These are phyloP conservation scores for Protomyctophum bolini DNA, from an alignment of 2,113 vertebrate genomes.

Conservation along the genomic window DNA sequence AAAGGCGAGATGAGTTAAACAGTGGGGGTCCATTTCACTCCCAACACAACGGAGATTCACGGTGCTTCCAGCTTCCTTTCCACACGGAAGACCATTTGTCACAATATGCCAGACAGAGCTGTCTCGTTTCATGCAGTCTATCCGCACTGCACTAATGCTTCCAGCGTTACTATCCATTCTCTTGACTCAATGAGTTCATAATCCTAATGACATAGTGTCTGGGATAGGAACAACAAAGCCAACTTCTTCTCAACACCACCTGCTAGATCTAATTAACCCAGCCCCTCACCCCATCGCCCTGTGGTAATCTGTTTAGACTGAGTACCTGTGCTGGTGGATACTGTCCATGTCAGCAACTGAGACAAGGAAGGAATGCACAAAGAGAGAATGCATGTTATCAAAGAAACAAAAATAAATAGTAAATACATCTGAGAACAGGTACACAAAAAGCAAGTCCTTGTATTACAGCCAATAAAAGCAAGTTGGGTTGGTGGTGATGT, in stretches of 20 bases:
- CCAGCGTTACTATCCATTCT: not conserved
- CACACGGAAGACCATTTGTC: slow-evolving; percentile 5
- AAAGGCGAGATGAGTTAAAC: not conserved
- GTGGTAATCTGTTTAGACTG: not conserved
- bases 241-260: not conserved
- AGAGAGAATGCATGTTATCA: slow-evolving; percentile 7
- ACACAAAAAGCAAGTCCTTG: no score
- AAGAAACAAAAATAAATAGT: not conserved
- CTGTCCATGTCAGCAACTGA: slow-evolving; percentile 43
- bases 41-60: slow-evolving; percentile 14
- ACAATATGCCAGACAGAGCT: slow-evolving; percentile 25
- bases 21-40: slow-evolving; percentile 8
- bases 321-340: slow-evolving; percentile 50
- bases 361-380: slow-evolving; percentile 27
- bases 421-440: no score
- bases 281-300: not conserved
- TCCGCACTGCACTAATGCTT: slow-evolving; percentile 2
- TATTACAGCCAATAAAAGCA: no score
- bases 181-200: slow-evolving; percentile 16
- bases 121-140: slow-evolving; percentile 1
- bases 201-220: no score
- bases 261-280: not conserved
- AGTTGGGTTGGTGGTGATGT: no score
- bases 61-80: slow-evolving; percentile 10
- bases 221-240: not conserved